A percentile compares a stretch with the other conserved stretches of the same genome.
Conservation (phyloP, 1,140 invertebrate species). For the Pseudomyrmex flavicornis region DNA sequence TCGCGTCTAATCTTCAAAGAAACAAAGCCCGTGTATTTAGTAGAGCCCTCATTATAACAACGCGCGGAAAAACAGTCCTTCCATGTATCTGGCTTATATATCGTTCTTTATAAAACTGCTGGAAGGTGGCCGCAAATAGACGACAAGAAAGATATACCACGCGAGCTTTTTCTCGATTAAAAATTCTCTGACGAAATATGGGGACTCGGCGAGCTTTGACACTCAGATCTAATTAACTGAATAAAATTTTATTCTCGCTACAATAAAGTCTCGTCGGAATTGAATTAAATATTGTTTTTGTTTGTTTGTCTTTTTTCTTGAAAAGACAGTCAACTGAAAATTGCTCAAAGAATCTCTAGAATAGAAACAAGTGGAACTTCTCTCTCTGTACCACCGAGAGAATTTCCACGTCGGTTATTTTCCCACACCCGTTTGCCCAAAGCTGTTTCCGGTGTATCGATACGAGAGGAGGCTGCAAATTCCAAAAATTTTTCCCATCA, state of each 20-base stretch:
- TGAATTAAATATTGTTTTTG: background rate
- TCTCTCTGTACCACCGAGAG: background rate
- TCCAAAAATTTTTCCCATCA: conserved; percentile 46
- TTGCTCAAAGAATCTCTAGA: background rate
- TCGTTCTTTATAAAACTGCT: conserved; percentile 36
- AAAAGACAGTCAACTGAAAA: background rate
- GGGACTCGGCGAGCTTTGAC: conserved; percentile 20
- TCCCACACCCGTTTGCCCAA: conserved; percentile 6
- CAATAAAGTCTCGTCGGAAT: background rate
- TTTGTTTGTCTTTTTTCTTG: too few species aligned
- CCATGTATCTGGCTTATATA: conserved; percentile 25
- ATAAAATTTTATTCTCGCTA: background rate
- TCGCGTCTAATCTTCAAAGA: conserved; percentile 58
- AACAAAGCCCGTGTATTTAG: conserved; percentile 58
- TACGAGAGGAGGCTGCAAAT: conserved; percentile 13
- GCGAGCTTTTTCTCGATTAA: conserved; percentile 8
- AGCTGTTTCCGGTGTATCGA: conserved; percentile 27
- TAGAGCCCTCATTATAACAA: conserved; percentile 56
- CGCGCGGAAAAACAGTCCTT: conserved; percentile 42
- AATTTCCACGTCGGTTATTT: conserved; percentile 3
- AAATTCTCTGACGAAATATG: conserved; percentile 6
- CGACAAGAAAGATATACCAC: conserved; percentile 5
- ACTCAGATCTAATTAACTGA: conserved; percentile 7
- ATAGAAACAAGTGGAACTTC: background rate
- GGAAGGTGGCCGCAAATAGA: conserved; percentile 7